These are phyloP conservation scores for Percopsis transmontana DNA, from an alignment of 2,113 vertebrate genomes.

Conservation along the genomic window DNA sequence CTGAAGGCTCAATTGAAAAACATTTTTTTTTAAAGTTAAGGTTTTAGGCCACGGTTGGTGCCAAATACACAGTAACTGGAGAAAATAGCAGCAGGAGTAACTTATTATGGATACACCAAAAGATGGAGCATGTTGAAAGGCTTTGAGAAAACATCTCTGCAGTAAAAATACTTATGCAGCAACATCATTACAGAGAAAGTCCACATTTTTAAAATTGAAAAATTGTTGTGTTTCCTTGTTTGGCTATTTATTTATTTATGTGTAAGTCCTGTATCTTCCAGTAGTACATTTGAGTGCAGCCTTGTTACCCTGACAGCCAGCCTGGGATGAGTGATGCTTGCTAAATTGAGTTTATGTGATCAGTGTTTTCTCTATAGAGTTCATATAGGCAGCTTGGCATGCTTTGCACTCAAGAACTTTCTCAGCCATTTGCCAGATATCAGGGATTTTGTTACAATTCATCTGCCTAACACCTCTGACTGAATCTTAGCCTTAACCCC, in stretches of 20 bases:
- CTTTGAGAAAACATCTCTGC: constrained; percentile 40
- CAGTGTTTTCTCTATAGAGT: constrained; percentile 50
- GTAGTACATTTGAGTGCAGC: constrained; percentile 49
- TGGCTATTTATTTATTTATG: constrained; percentile 71
- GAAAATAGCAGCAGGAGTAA: constrained; percentile 28
- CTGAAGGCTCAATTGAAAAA: constrained; percentile 37
- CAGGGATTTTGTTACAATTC: constrained; percentile 79
- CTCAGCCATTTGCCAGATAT: constrained; percentile 79
- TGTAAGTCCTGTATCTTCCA: constrained; percentile 69
- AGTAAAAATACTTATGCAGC: constrained; percentile 36
- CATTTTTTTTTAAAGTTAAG: constrained; percentile 61
- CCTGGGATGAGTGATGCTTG: constrained; percentile 31
- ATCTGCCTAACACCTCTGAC: constrained; percentile 73
- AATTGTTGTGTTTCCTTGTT: constrained; percentile 28
- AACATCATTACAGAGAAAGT: constrained; percentile 43
- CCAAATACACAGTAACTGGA: constrained; percentile 48
- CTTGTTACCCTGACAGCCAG: constrained; percentile 23
- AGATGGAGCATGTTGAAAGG: constrained; percentile 37
- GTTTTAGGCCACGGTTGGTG: constrained; percentile 53
- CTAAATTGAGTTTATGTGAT: constrained; percentile 45
- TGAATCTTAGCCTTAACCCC: constrained; percentile 80
- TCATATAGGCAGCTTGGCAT: constrained; percentile 72
- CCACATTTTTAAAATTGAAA: constrained; percentile 43
- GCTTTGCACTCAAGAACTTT: constrained; percentile 74
- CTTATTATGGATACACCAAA: constrained; percentile 40